Evolutionary conservation across 2,888 invertebrate genomes (phyloP), one percentile per base, ranked within the genome.

Genomic region (Leptopilina syphax): DNA sequence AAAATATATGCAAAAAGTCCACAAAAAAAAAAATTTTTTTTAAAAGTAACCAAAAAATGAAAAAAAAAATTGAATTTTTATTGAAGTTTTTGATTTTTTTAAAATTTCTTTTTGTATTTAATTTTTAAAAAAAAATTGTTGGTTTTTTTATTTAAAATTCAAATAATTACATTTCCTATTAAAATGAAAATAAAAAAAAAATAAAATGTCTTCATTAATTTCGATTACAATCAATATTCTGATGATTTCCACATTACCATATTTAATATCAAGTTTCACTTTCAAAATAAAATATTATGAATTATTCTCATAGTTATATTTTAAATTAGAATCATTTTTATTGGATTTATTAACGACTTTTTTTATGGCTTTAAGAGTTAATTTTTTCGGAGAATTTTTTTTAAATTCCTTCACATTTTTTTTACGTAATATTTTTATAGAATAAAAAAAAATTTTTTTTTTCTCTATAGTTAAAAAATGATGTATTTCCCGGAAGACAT

Each of bases 401-500:
- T 27, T 0, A 27, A 27, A 3, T 27, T 27, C 27, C 27, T 27
- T 27, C 27, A 1, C 3, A 27, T 27, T 27, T 27, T 27, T 27
- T 27, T 27, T 27, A 27, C 34, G 34, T 34, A 34, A 34, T 34
- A 34, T 34, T 34, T 18, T 18, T 18, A 18, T 3, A 34, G 34
- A 3, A 34, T 34, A 34, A 34, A 34, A 34, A 34, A 34, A 34
- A 3, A 9, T 44, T 44, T 44, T 44, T 44, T 7, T 44, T 44
- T 44, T 7, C 5, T 44, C 3, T 44, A 7, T 44, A 8, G 44
- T 50, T 12, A 41, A 73, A 57, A 41, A 57, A 73, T 27, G 12
- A 50, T 70, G 13, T 70, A 54, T 57, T 73, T 54, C 34, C 57
- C 41, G 57, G 73, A 60, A 57, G 57, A 34, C 57, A 73, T 73